Base-by-base conservation (phyloP, 2,888 invertebrate genomes). In the Pheosia gnoma region DNA sequence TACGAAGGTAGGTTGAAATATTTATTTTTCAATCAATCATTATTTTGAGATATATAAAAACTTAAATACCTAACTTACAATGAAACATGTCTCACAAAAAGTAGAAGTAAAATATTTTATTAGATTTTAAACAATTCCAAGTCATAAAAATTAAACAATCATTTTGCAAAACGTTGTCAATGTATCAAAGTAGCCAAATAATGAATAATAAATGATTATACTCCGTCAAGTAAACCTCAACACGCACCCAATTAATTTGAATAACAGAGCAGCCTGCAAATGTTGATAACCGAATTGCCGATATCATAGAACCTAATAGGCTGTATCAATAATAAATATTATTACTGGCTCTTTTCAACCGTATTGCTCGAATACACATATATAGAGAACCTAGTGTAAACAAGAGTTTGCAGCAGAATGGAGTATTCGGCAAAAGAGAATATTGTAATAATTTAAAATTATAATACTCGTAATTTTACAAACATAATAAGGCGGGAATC, bases 251-350 rank as follows among this genome's bases (percentile, higher is more conserved):
- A 74, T 75, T 75, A 75, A 75, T 75, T 75, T 68, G 58, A 72
- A 75, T 72, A 73, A 65, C 62, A 53, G 59, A 59, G 54, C 65
- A 60, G 65, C 63, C 76, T 74, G 74, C 76, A 68, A 68, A 67
- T 66, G 58, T 63, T 63, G 74, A 74, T 74, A 74, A 74, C 71
- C 58, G 63, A 71, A 60, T 71, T 64, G 53, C 66, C 62, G 65
- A 72, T 72, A 66, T 72, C 68, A 71, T 63, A 63, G 61, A 66
- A 65, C 62, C 62, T 66, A 71, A 56, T 67, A 74, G 71, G 65
- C 73, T 68, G 73, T 60, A 68, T 68, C 66, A 75, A 75, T 75
- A 73, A 72, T 71, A 65, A 62, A 64, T 66, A 66, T 67, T 70
- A 73, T 72, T 72, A 66, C 58, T 62, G 58, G 57, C 65, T 59